Evolutionary conservation across 2,113 vertebrate genomes (phyloP).

Genomic region (Epinephelus lanceolatus): DNA sequence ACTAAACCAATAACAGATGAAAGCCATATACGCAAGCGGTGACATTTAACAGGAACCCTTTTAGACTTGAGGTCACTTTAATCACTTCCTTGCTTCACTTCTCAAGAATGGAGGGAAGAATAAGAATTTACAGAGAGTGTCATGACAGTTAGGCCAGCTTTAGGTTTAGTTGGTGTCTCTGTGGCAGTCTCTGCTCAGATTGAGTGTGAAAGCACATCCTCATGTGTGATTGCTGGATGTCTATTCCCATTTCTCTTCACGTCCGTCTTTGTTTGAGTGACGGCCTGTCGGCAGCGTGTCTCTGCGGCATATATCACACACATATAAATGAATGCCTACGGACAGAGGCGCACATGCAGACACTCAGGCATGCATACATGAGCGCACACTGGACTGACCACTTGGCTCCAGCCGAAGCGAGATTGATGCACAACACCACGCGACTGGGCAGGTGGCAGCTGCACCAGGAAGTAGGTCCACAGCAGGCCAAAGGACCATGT

Average conservation of each 20-base stretch:
- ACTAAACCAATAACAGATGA: conserved; percentile 38
- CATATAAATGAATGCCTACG: conserved; percentile 37
- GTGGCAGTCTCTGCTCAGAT: conserved; percentile 45
- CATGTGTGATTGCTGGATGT: conserved; percentile 67
- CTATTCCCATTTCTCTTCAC: conserved; percentile 68
- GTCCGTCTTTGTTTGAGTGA: conserved; percentile 74
- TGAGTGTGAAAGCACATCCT: conserved; percentile 73
- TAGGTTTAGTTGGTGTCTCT: conserved; percentile 57
- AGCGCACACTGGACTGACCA: conserved; percentile 31
- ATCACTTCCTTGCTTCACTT: conserved; percentile 34
- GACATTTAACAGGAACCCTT: conserved; percentile 41
- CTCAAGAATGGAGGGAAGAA: conserved; percentile 15
- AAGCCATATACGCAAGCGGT: conserved; percentile 13
- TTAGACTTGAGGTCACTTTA: conserved; percentile 39
- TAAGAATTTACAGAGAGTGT: conserved; percentile 27
- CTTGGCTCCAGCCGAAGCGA: conserved; percentile 57
- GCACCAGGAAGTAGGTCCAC: conserved; percentile 68
- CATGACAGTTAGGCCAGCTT: conserved; percentile 10
- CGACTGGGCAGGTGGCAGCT: conserved; percentile 77
- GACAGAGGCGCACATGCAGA: conserved; percentile 23
- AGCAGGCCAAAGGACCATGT: conserved; percentile 59
- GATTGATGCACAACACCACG: conserved; percentile 70
- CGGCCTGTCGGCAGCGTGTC: conserved; percentile 27
- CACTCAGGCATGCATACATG: conserved; percentile 8
- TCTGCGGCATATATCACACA: conserved; percentile 8